These are phyloP conservation scores for Empidonax traillii DNA, from an alignment of 2,113 vertebrate species.

Conservation along the genomic window DNA sequence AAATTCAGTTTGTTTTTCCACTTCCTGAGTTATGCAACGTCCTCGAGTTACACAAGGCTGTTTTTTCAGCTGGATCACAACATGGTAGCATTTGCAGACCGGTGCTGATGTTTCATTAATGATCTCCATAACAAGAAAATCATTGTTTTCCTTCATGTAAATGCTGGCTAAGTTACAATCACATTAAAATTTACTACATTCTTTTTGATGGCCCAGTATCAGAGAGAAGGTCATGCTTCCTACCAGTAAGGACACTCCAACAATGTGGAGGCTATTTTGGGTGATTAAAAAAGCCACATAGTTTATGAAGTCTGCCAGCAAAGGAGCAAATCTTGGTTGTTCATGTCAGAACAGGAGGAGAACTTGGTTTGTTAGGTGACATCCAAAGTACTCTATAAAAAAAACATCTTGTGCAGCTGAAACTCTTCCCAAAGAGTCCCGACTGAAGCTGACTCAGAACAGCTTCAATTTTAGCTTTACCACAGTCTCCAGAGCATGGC, in stretches of 20 bases:
- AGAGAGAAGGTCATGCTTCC: slow-evolving; percentile 2
- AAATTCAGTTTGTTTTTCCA: slow-evolving; percentile 50
- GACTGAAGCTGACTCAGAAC: neutral
- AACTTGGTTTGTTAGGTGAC: neutral
- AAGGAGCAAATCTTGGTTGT: neutral
- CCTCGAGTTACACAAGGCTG: slow-evolving; percentile 34
- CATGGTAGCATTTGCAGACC: slow-evolving; percentile 33
- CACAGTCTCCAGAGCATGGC: neutral
- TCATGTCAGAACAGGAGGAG: neutral
- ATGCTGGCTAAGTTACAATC: slow-evolving; percentile 38
- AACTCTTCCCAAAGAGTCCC: neutral
- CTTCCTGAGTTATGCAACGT: slow-evolving; percentile 21
- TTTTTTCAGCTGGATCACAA: slow-evolving; percentile 63
- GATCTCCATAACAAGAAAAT: slow-evolving; percentile 55
- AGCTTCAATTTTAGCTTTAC: neutral
- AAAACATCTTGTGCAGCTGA: neutral
- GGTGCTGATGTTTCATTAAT: slow-evolving; percentile 62
- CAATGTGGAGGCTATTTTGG: neutral
- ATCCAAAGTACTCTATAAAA: neutral
- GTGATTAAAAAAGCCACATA: neutral
- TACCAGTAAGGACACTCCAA: neutral
- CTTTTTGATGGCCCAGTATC: slow-evolving; percentile 20
- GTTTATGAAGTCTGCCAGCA: slow-evolving; percentile 12
- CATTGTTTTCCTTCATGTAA: slow-evolving; percentile 55
- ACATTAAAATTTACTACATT: slow-evolving; percentile 37